phyloP scores from a whole-genome alignment of 2,113 vertebrate species.

The Hassar affinis region DNA sequence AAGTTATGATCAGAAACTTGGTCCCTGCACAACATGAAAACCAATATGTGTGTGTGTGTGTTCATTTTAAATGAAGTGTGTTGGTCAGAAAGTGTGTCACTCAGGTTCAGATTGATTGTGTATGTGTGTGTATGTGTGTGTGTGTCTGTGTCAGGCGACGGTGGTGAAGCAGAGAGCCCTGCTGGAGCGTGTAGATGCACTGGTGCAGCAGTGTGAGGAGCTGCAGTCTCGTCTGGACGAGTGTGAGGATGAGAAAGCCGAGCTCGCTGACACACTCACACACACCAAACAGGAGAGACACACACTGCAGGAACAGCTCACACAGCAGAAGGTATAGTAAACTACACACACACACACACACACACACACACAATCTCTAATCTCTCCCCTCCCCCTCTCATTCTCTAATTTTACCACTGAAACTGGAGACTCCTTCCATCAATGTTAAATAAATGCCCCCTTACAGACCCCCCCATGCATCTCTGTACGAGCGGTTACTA shows the following conservation, averaged over 20 bases:
- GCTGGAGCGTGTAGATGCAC: constrained; percentile 76
- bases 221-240: constrained; percentile 74
- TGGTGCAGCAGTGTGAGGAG: constrained; percentile 81
- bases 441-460: neutral
- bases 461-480: neutral
- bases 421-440: neutral
- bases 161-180: constrained; percentile 82
- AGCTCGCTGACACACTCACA: constrained; percentile 66
- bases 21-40: too few species aligned
- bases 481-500: neutral
- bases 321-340: constrained; percentile 75
- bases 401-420: neutral
- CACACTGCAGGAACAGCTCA: constrained; percentile 65
- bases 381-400: too few species aligned
- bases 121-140: constrained; percentile 2
- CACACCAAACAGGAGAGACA: constrained; percentile 64
- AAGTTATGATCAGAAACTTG: too few species aligned
- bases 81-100: neutral
- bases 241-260: constrained; percentile 69
- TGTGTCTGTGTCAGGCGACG: constrained; percentile 73
- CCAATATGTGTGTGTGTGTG: too few species aligned
- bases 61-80: neutral
- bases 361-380: neutral
- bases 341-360: neutral
- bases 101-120: neutral